These are phyloP conservation scores for Xiphorhynchus erythropygius DNA, from an alignment of 2,797 vertebrate species.

Conservation along the genomic window DNA sequence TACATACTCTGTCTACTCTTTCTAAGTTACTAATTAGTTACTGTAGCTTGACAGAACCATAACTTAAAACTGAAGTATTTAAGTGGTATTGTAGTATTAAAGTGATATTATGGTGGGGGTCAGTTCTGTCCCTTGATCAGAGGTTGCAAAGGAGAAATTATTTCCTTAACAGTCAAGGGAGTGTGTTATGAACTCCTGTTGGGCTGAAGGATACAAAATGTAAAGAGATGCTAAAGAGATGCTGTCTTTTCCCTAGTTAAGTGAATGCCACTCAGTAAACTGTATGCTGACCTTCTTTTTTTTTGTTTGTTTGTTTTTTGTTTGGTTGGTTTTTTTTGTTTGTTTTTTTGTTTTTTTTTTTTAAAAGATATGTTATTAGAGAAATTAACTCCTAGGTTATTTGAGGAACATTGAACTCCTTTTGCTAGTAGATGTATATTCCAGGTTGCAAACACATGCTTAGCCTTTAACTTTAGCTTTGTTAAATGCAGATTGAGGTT, in stretches of 20 bases:
- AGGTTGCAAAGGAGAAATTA: not conserved
- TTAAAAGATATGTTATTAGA: not conserved
- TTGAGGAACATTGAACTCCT: not conserved
- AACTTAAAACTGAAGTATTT: not conserved
- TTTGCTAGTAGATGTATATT: not conserved
- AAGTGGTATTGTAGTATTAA: not conserved
- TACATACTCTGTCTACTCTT: slow-evolving; percentile 27
- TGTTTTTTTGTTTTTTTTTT: not conserved
- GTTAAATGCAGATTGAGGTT: not conserved
- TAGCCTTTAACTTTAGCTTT: not conserved
- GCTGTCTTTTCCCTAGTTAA: not conserved
- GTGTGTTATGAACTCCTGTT: not conserved
- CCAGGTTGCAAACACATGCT: not conserved
- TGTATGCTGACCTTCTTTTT: not conserved
- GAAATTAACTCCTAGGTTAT: not conserved
- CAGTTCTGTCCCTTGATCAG: not conserved
- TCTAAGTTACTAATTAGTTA: slow-evolving; percentile 11
- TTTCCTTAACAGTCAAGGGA: not conserved
- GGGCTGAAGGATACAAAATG: not conserved
- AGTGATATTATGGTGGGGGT: not conserved
- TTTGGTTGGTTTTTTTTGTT: too few species aligned
- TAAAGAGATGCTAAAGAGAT: not conserved
- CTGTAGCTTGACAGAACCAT: not conserved
- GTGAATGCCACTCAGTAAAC: not conserved
- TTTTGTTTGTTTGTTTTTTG: not conserved